Base-by-base conservation (phyloP, 2,797 vertebrate species). In the Erithacus rubecula region DNA sequence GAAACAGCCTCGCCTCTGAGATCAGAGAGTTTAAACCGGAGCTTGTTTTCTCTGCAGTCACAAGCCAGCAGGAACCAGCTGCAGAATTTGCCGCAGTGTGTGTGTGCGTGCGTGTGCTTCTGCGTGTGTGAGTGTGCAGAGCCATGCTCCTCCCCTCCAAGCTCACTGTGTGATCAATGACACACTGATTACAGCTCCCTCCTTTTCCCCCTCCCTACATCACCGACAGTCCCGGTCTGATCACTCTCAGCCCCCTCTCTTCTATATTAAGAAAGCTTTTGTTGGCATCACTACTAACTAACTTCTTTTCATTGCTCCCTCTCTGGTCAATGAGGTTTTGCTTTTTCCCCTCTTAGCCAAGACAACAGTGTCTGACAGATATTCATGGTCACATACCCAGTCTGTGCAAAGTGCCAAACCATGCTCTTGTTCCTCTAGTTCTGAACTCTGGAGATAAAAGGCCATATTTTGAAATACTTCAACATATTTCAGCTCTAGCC, bases 61-160 rank as follows among this genome's bases (percentile, higher is more conserved):
- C 88, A 92, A 94, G 95, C 95, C 96, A 90, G 95, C 93, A 96
- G 97, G 94, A 94, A 96, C 93, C 95, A 96, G 96, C 97, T 97
- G 97, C 97, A 97, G 96, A 95, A 96, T 97, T 97, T 97, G 97
- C 97, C 97, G 97, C 97, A 97, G 97, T 97, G 96, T 96, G 96
- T 93, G 95, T 89, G 96, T 86, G 95, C 8, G 93, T 30, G 94
- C 43, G 91, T 37, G 93, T 81, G 94, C 47, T 87, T 12, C 85
- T 89, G 93, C 47, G 69, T 84, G 92, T 53, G 96, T 29, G 92
- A 94, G 92, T 60, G 95, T 90, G 94, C 96, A 94, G 95, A 94
- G 78, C 83, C 94, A 88, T 3, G 94, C 97, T 97, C 96, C 97
- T 97, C 97, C 97, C 96, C 93, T 96, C 87, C 91, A 12, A 82